Evolutionary conservation across 2,113 vertebrate species (phyloP).

Genomic region (Terrapene triunguis): DNA sequence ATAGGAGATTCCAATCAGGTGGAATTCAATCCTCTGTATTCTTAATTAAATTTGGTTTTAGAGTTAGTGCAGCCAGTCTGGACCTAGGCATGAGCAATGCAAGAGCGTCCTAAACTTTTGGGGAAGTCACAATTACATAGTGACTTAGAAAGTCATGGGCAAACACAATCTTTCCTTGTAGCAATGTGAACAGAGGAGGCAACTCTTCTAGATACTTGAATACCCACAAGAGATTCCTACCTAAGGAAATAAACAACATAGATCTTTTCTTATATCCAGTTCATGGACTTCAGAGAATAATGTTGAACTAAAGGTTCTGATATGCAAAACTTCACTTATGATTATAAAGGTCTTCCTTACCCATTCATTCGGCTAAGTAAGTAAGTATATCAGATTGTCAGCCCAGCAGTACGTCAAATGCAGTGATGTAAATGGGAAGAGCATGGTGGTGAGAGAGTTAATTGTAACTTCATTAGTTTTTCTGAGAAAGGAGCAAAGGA

Average conservation of each 20-base stretch:
- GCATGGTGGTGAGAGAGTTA: constrained; percentile 39
- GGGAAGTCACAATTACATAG: background rate
- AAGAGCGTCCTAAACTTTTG: background rate
- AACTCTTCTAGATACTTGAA: background rate
- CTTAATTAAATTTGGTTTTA: background rate
- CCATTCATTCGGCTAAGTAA: background rate
- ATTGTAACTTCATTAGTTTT: constrained; percentile 9
- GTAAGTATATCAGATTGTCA: background rate
- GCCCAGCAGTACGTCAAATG: accelerated
- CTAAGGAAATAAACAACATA: background rate
- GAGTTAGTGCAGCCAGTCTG: background rate
- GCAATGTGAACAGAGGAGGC: background rate
- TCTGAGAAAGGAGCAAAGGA: constrained; percentile 31
- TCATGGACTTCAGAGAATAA: background rate
- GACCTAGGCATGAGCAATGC: accelerated
- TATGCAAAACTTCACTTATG: background rate
- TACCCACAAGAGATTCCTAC: background rate
- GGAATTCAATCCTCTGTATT: constrained; percentile 39
- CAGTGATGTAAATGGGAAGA: background rate
- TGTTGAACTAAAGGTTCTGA: background rate
- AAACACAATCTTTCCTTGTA: background rate
- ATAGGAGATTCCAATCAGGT: constrained; percentile 32
- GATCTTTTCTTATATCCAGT: background rate
- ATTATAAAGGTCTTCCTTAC: background rate
- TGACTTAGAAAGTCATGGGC: background rate